phyloP scores from a whole-genome alignment of 1,140 invertebrate genomes.

The Drosophila suzukii region DNA sequence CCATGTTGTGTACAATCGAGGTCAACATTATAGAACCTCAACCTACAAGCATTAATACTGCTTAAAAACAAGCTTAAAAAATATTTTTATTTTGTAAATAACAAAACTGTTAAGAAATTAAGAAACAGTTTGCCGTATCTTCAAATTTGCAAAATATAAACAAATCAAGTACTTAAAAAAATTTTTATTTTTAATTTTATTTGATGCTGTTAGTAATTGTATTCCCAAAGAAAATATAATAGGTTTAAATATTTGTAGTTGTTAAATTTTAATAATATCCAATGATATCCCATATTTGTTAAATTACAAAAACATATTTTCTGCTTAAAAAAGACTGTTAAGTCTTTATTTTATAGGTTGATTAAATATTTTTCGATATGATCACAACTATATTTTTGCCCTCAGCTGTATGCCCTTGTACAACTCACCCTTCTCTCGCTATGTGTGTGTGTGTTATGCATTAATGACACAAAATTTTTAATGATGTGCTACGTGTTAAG shows the following conservation, averaged over 20 bases:
- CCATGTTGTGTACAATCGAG: constrained; percentile 8
- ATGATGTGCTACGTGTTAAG: constrained; percentile 82
- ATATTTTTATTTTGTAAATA: neutral
- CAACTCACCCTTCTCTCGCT: neutral
- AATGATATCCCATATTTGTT: too few relatives aligned
- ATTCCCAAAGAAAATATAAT: too few relatives aligned
- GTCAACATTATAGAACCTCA: neutral
- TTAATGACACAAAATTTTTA: constrained; percentile 82
- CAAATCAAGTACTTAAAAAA: too few relatives aligned
- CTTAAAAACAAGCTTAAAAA: too few relatives aligned
- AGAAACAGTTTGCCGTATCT: too few relatives aligned
- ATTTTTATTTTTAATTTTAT: neutral
- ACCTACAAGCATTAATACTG: too few relatives aligned
- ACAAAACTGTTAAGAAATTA: neutral
- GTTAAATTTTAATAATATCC: too few relatives aligned
- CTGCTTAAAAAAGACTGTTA: too few relatives aligned
- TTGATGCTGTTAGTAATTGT: too few relatives aligned
- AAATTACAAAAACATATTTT: too few relatives aligned
- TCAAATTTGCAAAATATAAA: too few relatives aligned
- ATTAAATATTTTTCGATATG: neutral
- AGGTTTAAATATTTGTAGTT: too few relatives aligned
- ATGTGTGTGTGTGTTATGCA: constrained; percentile 66
- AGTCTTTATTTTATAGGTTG: neutral
- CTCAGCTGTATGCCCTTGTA: neutral
- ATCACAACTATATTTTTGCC: neutral